Evolutionary conservation across 1,140 invertebrate genomes (phyloP).

Genomic region (Phymorhynchus buccinoides): DNA sequence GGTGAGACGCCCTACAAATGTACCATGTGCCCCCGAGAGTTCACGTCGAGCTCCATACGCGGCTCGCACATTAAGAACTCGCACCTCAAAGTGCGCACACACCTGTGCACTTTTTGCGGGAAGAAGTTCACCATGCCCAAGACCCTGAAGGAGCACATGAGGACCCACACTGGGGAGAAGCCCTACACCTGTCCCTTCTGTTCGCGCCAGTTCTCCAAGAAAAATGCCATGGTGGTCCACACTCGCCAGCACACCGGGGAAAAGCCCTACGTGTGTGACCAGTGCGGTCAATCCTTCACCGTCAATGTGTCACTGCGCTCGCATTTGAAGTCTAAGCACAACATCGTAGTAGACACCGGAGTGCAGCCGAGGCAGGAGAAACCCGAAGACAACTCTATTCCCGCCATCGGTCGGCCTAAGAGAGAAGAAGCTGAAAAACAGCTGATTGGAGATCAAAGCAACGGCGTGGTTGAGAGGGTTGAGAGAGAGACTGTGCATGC

Average conservation of each 20-base stretch:
- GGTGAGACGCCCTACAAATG: conserved; percentile 28
- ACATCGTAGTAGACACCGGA: conserved; percentile 2
- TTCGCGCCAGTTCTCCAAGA: conserved; percentile 19
- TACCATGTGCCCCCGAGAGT: not conserved
- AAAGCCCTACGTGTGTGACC: conserved; percentile 36
- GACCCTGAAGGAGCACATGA: not conserved
- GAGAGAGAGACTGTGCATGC: not conserved
- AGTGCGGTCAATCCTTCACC: conserved; percentile 17
- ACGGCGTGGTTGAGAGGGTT: not conserved
- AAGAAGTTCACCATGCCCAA: conserved; percentile 6
- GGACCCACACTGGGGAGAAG: conserved; percentile 23
- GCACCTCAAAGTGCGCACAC: not conserved
- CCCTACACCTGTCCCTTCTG: conserved; percentile 23
- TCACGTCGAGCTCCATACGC: not conserved
- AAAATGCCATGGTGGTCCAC: conserved; percentile 23
- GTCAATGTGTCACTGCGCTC: conserved; percentile 19
- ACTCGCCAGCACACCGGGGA: conserved; percentile 34
- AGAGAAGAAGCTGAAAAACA: not conserved
- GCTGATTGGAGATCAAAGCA: not conserved
- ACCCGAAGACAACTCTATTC: conserved; percentile 2
- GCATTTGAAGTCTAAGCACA: conserved; percentile 28
- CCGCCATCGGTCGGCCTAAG: not conserved
- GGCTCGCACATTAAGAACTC: not conserved
- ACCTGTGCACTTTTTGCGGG: conserved; percentile 26
- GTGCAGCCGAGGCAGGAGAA: not conserved